A percentile compares a stretch with the other conserved stretches of the same genome.
phyloP scores from a whole-genome alignment of 2,888 invertebrate genomes.

The Nesidiocoris tenuis region DNA sequence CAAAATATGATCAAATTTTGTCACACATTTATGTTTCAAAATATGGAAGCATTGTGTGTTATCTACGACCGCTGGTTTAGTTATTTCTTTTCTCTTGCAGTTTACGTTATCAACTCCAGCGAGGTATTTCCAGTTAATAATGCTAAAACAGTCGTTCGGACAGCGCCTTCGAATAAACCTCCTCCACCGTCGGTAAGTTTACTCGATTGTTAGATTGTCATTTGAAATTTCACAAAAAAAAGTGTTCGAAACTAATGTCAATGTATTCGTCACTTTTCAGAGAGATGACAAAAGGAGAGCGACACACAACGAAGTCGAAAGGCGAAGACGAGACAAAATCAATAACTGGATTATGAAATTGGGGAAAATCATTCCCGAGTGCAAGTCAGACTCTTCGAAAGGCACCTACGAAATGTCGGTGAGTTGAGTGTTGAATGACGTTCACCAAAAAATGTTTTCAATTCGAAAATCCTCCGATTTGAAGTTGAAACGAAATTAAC shows the following conservation, averaged over 20 bases:
- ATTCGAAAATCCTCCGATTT: too few relatives aligned
- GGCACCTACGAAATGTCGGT: constrained; percentile 60
- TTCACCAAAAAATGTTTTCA: too few relatives aligned
- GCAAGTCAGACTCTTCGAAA: constrained; percentile 61
- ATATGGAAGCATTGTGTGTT: neutral
- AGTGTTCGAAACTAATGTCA: neutral
- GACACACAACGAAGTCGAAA: constrained; percentile 94
- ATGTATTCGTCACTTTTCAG: constrained; percentile 54
- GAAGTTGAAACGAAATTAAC: too few relatives aligned
- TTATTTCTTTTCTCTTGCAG: constrained; percentile 16
- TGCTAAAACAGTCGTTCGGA: constrained; percentile 17
- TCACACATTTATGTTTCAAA: too few relatives aligned
- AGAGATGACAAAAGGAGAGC: constrained; percentile 86
- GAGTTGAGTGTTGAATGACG: constrained; percentile 20
- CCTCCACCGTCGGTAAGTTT: constrained; percentile 26
- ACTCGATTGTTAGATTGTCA: too few relatives aligned
- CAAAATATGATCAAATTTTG: too few relatives aligned
- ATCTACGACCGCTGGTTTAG: neutral
- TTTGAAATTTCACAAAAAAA: neutral
- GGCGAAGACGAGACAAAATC: constrained; percentile 90
- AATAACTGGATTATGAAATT: constrained; percentile 95
- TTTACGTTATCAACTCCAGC: constrained; percentile 34
- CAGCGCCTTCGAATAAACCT: neutral
- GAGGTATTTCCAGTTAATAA: constrained; percentile 29
- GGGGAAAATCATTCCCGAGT: constrained; percentile 84